Percentiles rank a stretch among this genome's conserved stretches.
Conservation (phyloP, 2,888 invertebrate species). For the Athalia cordata region DNA sequence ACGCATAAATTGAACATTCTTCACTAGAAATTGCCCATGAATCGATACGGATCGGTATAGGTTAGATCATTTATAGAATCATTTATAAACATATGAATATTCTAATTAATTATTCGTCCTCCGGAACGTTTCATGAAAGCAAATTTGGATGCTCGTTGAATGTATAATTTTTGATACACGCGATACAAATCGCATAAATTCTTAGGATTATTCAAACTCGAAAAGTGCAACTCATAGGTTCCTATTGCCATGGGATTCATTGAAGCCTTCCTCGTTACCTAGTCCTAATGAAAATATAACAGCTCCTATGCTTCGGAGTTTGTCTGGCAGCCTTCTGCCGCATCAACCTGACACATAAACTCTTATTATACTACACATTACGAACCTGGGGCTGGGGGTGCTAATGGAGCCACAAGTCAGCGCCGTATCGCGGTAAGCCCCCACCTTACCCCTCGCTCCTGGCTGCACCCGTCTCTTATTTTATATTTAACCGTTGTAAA, state of each 20-base stretch:
- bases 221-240: slow-evolving; percentile 19
- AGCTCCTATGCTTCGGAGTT: slow-evolving; percentile 71
- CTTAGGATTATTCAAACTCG: slow-evolving; percentile 13
- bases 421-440: slow-evolving; percentile 64
- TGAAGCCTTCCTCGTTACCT: slow-evolving; percentile 65
- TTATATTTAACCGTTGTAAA: slow-evolving; percentile 73
- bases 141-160: neutral
- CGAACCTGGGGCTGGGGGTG: slow-evolving; percentile 58
- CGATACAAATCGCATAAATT: slow-evolving; percentile 5
- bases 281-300: slow-evolving; percentile 73
- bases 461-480: slow-evolving; percentile 69
- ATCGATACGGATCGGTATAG: too few relatives aligned
- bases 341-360: slow-evolving; percentile 74
- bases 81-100: too few relatives aligned
- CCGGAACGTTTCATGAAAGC: neutral
- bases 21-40: too few relatives aligned
- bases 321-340: slow-evolving; percentile 71
- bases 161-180: neutral
- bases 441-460: slow-evolving; percentile 51
- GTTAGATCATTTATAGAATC: too few relatives aligned
- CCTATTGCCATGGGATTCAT: slow-evolving; percentile 60
- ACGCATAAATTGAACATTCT: too few relatives aligned
- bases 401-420: slow-evolving; percentile 74
- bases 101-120: too few relatives aligned
- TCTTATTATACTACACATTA: slow-evolving; percentile 74